phyloP scores from a whole-genome alignment of 2,888 invertebrate species.

The Ichneumon xanthorius region DNA sequence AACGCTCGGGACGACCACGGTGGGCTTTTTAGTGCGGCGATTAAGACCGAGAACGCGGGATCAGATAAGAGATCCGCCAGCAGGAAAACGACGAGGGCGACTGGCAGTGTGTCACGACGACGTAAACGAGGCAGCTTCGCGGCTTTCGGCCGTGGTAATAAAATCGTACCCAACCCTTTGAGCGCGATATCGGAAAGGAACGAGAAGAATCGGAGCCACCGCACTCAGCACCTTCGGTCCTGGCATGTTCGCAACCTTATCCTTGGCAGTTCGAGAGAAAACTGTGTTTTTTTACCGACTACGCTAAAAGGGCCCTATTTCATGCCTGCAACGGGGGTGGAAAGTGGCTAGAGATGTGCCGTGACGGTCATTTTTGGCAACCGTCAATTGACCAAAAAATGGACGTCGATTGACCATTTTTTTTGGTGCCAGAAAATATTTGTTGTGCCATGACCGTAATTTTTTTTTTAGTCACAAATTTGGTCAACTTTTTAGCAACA shows the following conservation, averaged over 20 bases:
- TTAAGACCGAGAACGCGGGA: slow-evolving; percentile 66
- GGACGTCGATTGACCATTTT: too few species aligned
- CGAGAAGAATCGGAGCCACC: slow-evolving; percentile 51
- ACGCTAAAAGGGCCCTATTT: too few species aligned
- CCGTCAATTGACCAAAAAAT: too few species aligned
- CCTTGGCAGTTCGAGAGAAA: not conserved
- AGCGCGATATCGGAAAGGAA: slow-evolving; percentile 35
- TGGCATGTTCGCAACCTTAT: slow-evolving; percentile 41
- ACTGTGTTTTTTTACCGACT: not conserved
- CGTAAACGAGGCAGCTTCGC: slow-evolving; percentile 36
- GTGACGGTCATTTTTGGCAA: not conserved
- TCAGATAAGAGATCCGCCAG: slow-evolving; percentile 63
- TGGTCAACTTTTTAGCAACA: too few species aligned
- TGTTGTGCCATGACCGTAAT: too few species aligned
- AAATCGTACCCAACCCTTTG: slow-evolving; percentile 63
- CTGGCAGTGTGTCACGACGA: slow-evolving; percentile 13
- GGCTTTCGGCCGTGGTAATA: slow-evolving; percentile 41
- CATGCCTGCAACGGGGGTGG: too few species aligned
- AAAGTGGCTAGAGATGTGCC: too few species aligned
- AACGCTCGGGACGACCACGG: slow-evolving; percentile 34
- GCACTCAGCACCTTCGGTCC: slow-evolving; percentile 14
- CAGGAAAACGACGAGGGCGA: slow-evolving; percentile 31
- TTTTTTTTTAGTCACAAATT: too few species aligned
- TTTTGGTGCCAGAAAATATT: too few species aligned
- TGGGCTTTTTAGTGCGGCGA: slow-evolving; percentile 63